These are phyloP conservation scores for Nomada goodeniana DNA, from an alignment of 2,888 invertebrate species.

Conservation along the genomic window DNA sequence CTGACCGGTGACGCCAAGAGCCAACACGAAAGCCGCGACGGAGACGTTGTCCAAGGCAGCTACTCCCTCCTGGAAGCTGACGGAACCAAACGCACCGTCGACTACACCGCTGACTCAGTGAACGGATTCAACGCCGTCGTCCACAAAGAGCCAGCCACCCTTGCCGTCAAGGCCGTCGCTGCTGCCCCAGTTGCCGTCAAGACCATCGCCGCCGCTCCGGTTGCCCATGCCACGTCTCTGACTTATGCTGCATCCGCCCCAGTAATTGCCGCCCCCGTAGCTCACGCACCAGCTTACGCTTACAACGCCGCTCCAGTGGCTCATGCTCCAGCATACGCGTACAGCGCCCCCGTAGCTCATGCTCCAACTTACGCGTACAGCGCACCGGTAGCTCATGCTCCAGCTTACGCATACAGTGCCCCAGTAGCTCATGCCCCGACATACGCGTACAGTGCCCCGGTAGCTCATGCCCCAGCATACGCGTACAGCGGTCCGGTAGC, in stretches of 20 bases:
- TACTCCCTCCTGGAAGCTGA: conserved; percentile 85
- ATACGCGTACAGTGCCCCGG: too few species aligned
- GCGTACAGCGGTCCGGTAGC: conserved; percentile 72
- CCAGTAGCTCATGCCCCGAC: too few species aligned
- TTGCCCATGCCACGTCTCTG: conserved; percentile 20
- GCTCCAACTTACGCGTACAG: too few species aligned
- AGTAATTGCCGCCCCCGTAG: too few species aligned
- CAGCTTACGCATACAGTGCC: too few species aligned
- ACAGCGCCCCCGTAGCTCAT: too few species aligned
- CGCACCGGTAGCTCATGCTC: too few species aligned
- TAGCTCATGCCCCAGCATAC: conserved; percentile 66
- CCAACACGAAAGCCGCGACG: conserved; percentile 80
- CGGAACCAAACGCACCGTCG: conserved; percentile 82
- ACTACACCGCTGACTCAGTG: conserved; percentile 79
- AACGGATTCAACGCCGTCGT: conserved; percentile 82
- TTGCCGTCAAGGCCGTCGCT: conserved; percentile 84
- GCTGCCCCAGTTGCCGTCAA: conserved; percentile 54
- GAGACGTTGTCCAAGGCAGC: conserved; percentile 81
- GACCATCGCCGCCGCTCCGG: conserved; percentile 69
- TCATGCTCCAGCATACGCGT: too few species aligned
- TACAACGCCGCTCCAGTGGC: too few species aligned
- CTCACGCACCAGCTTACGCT: too few species aligned
- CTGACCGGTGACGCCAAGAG: conserved; percentile 80
- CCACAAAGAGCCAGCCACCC: conserved; percentile 78
- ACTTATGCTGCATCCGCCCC: conserved; percentile 36